Conservation (phyloP, 2,797 vertebrate species). For the Coluber constrictor region DNA sequence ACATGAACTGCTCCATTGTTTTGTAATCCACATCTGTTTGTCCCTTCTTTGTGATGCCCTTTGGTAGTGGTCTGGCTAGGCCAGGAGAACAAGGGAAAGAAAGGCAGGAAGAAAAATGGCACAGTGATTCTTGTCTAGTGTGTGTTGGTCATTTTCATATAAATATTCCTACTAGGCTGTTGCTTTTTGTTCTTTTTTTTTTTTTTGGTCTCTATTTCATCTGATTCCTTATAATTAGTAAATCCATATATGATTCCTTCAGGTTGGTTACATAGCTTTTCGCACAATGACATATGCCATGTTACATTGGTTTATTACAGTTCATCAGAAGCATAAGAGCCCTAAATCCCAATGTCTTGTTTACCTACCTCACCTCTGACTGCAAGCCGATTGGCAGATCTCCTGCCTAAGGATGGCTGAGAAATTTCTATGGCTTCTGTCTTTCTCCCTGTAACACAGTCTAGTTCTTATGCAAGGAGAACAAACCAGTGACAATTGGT, state of each 20-base stretch:
- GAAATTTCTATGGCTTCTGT: slow-evolving; percentile 60
- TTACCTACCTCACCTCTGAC: not conserved
- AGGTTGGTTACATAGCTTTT: not conserved
- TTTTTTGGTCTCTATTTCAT: not conserved
- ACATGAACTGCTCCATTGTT: not conserved
- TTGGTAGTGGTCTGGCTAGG: not conserved
- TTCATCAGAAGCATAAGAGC: not conserved
- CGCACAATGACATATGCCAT: not conserved
- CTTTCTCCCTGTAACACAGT: slow-evolving; percentile 74
- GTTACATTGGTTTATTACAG: not conserved
- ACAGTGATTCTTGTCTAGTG: not conserved
- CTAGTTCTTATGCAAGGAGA: slow-evolving; percentile 73
- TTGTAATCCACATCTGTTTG: not conserved
- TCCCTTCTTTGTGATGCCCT: not conserved
- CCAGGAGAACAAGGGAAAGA: not conserved
- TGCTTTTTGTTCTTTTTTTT: not conserved
- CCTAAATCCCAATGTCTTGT: accelerated
- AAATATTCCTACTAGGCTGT: not conserved
- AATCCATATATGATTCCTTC: not conserved
- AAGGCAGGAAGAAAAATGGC: not conserved
- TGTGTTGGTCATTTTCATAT: not conserved
- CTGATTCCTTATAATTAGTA: not conserved
- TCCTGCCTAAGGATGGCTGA: slow-evolving; percentile 66
- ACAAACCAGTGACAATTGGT: slow-evolving; percentile 89
- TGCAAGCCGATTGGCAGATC: slow-evolving; percentile 30